These are phyloP conservation scores for Choloepus didactylus DNA, from an alignment of 2,797 vertebrate genomes.

Conservation along the genomic window DNA sequence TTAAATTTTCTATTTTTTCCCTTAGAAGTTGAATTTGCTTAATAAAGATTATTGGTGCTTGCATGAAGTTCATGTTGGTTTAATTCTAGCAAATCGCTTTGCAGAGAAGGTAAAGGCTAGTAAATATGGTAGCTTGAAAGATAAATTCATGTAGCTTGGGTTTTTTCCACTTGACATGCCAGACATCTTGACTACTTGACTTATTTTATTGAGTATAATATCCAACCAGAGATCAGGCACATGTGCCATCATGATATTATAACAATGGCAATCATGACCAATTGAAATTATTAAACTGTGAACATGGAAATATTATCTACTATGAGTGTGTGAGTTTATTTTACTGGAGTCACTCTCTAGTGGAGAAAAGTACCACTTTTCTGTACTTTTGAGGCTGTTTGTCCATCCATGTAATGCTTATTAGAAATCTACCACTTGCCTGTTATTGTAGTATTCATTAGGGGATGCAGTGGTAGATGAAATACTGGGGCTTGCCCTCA, in stretches of 20 bases:
- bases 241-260: not conserved
- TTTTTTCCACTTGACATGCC: constrained; percentile 8
- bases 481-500: not conserved
- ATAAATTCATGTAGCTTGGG: constrained; percentile 32
- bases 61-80: not conserved
- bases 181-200: not conserved
- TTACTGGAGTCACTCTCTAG: constrained; percentile 27
- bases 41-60: not conserved
- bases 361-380: not conserved
- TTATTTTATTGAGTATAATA: constrained; percentile 2
- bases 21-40: constrained; percentile 35
- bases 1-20: not conserved
- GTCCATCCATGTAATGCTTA: not conserved
- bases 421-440: not conserved
- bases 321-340: not conserved
- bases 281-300: not conserved
- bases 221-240: not conserved
- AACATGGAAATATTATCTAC: not conserved
- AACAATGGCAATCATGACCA: not conserved
- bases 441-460: not conserved
- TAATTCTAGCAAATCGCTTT: not conserved
- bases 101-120: not conserved
- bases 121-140: constrained; percentile 32
- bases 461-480: not conserved
- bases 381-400: not conserved